Percentiles rank a stretch among this genome's conserved stretches.
Conservation (phyloP, 1,140 invertebrate species). For the Bombus polaris region DNA sequence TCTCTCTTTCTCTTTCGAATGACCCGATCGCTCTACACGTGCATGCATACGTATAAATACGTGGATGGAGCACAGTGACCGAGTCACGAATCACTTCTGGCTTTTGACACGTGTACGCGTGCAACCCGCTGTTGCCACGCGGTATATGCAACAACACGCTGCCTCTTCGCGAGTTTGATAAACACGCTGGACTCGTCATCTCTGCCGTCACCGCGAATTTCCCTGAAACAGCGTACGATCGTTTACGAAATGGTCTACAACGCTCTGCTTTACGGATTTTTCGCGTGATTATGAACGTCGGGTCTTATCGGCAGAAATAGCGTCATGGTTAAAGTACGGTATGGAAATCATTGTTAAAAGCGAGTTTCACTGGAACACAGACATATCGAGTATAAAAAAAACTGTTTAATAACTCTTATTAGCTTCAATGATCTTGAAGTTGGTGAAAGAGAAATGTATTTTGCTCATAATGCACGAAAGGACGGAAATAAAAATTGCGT, state of each 20-base stretch:
- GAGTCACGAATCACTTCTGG: slow-evolving; percentile 45
- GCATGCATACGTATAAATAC: too few species aligned
- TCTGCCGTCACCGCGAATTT: background rate
- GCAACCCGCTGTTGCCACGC: background rate
- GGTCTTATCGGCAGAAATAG: too few species aligned
- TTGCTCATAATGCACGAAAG: background rate
- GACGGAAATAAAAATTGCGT: background rate
- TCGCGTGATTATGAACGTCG: background rate
- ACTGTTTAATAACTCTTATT: too few species aligned
- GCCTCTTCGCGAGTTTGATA: slow-evolving; percentile 29
- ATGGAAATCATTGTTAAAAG: too few species aligned
- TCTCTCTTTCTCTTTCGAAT: background rate
- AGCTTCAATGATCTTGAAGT: background rate
- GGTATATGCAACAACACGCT: slow-evolving; percentile 11
- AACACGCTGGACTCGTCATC: slow-evolving; percentile 23
- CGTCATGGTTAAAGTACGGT: too few species aligned
- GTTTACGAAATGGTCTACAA: background rate
- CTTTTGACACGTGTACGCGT: slow-evolving; percentile 21
- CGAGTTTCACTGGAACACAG: too few species aligned
- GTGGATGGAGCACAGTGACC: background rate
- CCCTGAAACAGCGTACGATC: background rate
- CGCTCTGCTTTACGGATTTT: background rate
- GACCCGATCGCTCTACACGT: slow-evolving; percentile 32
- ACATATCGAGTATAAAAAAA: too few species aligned
- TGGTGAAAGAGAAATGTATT: background rate